phyloP scores from a whole-genome alignment of 2,888 invertebrate species.

The Synanthedon andrenaeformis region DNA sequence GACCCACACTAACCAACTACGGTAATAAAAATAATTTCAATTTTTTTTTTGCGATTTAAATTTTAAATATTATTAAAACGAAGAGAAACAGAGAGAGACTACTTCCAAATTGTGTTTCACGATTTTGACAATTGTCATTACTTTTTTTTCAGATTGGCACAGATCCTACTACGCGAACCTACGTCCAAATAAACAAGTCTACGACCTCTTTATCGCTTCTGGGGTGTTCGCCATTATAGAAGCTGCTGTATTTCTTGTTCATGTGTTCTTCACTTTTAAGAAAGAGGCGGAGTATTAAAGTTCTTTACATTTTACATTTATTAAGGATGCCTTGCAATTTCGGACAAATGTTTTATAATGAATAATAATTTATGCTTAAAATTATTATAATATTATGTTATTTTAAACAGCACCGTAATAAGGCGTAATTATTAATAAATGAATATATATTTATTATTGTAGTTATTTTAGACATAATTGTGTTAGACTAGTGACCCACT shows the following conservation, averaged over 20 bases:
- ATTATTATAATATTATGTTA: background rate
- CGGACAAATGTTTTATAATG: no score
- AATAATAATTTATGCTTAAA: background rate
- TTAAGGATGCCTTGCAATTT: background rate
- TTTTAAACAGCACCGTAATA: no score
- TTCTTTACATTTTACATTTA: slow-evolving; percentile 3
- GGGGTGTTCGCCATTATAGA: slow-evolving; percentile 74
- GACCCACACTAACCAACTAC: no score
- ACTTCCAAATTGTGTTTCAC: background rate
- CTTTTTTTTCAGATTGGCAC: slow-evolving; percentile 53
- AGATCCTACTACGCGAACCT: slow-evolving; percentile 61
- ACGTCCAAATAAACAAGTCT: slow-evolving; percentile 74
- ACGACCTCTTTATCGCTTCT: slow-evolving; percentile 75
- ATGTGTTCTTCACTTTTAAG: slow-evolving; percentile 73
- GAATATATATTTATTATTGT: no score
- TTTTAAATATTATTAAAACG: no score
- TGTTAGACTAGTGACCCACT: no score
- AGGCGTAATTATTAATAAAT: slow-evolving; percentile 1
- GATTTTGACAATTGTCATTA: background rate
- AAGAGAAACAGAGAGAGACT: background rate
- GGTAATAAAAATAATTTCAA: no score
- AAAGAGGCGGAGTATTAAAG: slow-evolving; percentile 62
- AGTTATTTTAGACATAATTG: no score
- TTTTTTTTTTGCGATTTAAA: no score
- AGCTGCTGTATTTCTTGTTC: slow-evolving; percentile 71